Conservation (phyloP, 2,888 invertebrate genomes). For the Hypolimnas misippus region DNA sequence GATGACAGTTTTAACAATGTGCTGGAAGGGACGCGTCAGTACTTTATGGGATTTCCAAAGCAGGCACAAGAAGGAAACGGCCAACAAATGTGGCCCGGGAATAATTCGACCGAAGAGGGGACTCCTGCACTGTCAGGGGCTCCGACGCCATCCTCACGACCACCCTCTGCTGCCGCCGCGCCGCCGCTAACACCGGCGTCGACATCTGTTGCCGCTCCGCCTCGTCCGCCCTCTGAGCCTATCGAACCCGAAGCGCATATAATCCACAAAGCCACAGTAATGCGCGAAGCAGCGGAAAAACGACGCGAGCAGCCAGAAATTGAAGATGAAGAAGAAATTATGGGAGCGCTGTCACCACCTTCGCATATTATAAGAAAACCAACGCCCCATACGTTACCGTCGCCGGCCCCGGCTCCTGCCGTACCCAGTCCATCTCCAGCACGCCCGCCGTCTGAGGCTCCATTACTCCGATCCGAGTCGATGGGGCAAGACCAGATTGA, state of each 20-base stretch:
- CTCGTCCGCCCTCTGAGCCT: constrained; percentile 77
- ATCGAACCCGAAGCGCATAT: constrained; percentile 82
- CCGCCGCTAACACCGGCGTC: constrained; percentile 62
- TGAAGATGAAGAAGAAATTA: constrained; percentile 73
- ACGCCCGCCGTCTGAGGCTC: constrained; percentile 60
- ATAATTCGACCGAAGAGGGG: constrained; percentile 67
- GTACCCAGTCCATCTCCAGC: constrained; percentile 53
- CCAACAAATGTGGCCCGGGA: constrained; percentile 67
- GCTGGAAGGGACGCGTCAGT: constrained; percentile 92
- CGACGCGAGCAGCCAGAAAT: constrained; percentile 73
- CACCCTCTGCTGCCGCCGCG: constrained; percentile 80
- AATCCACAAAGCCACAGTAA: constrained; percentile 81
- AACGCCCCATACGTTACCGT: constrained; percentile 61
- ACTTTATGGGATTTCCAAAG: constrained; percentile 91
- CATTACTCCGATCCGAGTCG: constrained; percentile 53
- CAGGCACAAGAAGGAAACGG: constrained; percentile 72
- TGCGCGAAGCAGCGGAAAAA: constrained; percentile 80
- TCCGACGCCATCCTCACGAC: constrained; percentile 73
- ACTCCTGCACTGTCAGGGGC: constrained; percentile 74
- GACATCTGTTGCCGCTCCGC: constrained; percentile 66
- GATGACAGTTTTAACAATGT: constrained; percentile 91
- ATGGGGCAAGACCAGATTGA: constrained; percentile 61
- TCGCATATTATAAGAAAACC: constrained; percentile 80
- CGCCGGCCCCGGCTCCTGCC: constrained; percentile 71
- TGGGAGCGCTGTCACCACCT: constrained; percentile 74